Percentiles rank a stretch among this genome's conserved stretches.
Evolutionary conservation across 53 echinoderm and acorn worm genomes (phyloP).

Genomic region (Henricia sp.): DNA sequence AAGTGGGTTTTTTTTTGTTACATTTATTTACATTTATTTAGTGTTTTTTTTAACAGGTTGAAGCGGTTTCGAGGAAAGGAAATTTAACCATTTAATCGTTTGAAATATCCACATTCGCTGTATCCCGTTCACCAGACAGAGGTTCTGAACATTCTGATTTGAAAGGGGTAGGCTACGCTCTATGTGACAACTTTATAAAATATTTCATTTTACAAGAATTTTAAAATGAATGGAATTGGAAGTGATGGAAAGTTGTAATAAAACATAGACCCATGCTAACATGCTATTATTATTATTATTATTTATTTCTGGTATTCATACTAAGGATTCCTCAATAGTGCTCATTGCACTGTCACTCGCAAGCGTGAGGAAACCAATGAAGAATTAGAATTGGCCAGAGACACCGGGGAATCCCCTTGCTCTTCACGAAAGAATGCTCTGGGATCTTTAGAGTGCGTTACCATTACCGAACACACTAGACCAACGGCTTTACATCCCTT

Average conservation of each 20-base stretch:
- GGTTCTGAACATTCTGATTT: not conserved
- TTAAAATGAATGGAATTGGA: not conserved
- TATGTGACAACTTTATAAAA: too few relatives aligned
- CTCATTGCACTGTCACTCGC: too few relatives aligned
- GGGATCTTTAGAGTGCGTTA: too few relatives aligned
- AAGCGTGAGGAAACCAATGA: too few relatives aligned
- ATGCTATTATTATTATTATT: not conserved
- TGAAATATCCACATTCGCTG: not conserved
- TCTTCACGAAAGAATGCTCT: too few relatives aligned
- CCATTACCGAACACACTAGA: too few relatives aligned
- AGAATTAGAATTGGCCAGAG: too few relatives aligned
- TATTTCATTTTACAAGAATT: not conserved
- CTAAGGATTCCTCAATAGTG: too few relatives aligned
- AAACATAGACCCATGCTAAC: slow-evolving; percentile 24
- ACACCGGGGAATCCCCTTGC: too few relatives aligned
- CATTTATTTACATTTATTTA: not conserved
- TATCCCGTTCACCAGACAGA: not conserved
- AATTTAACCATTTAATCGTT: not conserved
- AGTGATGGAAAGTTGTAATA: not conserved
- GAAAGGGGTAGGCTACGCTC: too few relatives aligned
- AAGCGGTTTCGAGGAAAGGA: not conserved
- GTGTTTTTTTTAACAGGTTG: not conserved
- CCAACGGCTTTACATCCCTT: too few relatives aligned
- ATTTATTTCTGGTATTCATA: too few relatives aligned
- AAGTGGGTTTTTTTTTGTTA: not conserved